A percentile compares a stretch with the other conserved stretches of the same genome.
These are phyloP conservation scores for Ctenicera cuprea DNA, from an alignment of 2,888 invertebrate species.

Conservation along the genomic window DNA sequence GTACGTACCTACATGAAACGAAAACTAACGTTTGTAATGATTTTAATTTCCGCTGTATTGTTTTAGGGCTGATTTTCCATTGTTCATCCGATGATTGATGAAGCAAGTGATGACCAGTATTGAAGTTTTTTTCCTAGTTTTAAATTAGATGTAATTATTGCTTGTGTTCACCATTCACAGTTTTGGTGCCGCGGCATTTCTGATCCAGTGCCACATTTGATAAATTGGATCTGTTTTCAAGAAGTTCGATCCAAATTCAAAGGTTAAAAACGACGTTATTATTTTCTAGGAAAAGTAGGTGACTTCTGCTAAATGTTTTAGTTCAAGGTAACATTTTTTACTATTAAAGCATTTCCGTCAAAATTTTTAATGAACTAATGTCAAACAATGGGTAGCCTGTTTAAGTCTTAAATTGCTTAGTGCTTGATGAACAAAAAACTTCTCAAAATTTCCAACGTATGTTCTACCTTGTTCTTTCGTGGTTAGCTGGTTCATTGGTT, in stretches of 20 bases:
- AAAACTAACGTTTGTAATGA: too few species aligned
- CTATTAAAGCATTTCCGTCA: not conserved
- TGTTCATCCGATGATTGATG: too few species aligned
- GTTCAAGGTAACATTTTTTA: not conserved
- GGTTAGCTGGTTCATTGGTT: not conserved
- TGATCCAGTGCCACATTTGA: not conserved
- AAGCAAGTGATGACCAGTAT: not conserved
- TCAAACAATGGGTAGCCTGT: not conserved
- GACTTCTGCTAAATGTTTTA: not conserved
- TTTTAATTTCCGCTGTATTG: too few species aligned
- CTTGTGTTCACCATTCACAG: not conserved
- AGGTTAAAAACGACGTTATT: not conserved
- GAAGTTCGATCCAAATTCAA: not conserved
- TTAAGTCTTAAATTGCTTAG: constrained; percentile 26
- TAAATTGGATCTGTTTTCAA: not conserved
- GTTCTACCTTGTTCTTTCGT: not conserved
- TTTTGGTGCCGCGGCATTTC: not conserved
- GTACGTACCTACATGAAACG: not conserved
- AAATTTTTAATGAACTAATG: not conserved
- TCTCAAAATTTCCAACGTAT: constrained; percentile 4
- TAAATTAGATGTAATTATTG: not conserved
- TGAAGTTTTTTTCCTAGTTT: not conserved
- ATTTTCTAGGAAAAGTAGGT: constrained; percentile 4
- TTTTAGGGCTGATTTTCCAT: too few species aligned
- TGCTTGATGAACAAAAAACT: constrained; percentile 10